Base-by-base conservation (phyloP, 2,888 invertebrate genomes). In the Gari tellinella region DNA sequence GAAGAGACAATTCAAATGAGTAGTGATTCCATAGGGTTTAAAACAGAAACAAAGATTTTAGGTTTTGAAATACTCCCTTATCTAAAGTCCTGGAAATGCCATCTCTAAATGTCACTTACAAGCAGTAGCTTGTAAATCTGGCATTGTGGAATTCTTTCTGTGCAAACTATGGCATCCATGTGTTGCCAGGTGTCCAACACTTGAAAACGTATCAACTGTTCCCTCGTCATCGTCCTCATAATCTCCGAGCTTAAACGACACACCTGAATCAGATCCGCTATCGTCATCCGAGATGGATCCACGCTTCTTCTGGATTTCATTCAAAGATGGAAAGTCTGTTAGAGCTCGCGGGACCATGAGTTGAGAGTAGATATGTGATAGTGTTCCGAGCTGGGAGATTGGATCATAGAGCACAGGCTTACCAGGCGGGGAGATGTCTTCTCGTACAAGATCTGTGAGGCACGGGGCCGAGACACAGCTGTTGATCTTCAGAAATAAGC, bases 391-490 rank as follows among this genome's bases (percentile, higher is more conserved):
- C 0, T 69, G 45, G n/a, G 64, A 61, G 1, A 68, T 52, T 5
- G 67, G 64, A 45, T 61, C 62, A 52, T 52, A 57, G 31, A 64
- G n/a, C 15, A 64, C 48, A 23, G 48, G 41, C n/a, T 52, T 46
- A 21, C 58, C 51, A 12, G 60, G 17, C n/a, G 55, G 57, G 41
- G 55, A 40, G 14, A 82, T 26, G 63, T 82, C 81, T 48, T 83
- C 53, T 15, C 82, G 73, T 7, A 84, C 49, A 57, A 80, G 74
- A 49, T 84, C 86, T 14, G 78, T 80, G 7, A 88, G 63, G 41
- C 81, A 73, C 1, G 88, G 86, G 7, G 86, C 82, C 0, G 88
- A 88, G 7, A 80, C 72, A 21, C 75, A 80, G 5, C 43, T 55
- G 45, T 61, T 61, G 19, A 74, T 48, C 25, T 49, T 43, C 17